Evolutionary conservation across 2,888 invertebrate species (phyloP), one percentile per base, ranked within the genome.

Genomic region (Drosophila crucigera): DNA sequence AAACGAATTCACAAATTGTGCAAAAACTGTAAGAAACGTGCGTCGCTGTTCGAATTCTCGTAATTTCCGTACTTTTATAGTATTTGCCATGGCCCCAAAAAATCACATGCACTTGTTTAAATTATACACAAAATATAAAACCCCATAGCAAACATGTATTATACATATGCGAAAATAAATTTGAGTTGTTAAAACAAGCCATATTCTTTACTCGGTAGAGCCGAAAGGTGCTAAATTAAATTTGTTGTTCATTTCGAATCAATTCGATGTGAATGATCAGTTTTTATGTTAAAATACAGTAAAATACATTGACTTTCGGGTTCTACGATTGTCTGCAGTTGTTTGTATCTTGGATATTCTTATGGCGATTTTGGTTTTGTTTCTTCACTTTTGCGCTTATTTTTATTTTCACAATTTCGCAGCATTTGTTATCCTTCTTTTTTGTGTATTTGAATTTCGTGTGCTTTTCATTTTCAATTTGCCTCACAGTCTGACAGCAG

Each of bases 21-120:
- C 54, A 43, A 47, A 78, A 55, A 7, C 53, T 69, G 68, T 62
- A 43, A 60, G 67, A 75, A 80, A 73, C 78, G 78, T 89, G 78
- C 76, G 83, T 69, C 56, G 70, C 56, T 63, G 73, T 43, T 68
- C 58, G 47, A 67, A 52, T 52, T 58, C 55, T 71, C 39, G 50
- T 68, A 67, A 78, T 89, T 89, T 89, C 89, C 82, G 84, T 86
- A 72, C 58, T 71, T 74, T 63, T 74, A 55, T 69, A 62, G 56
- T 54, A 78, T 83, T 86, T 73, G 64, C 86, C 81, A 71, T 84
- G 86, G 83, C 86, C 83, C 68, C 31, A 67, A 86, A 82, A 82
- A 71, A 22, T 71, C 80, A 50, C 83, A 87, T 73, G 73, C 72
- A 65, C 70, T 79, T 76, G 73, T 75, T 84, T 84, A 76, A 75